Evolutionary conservation across 2,113 vertebrate species (phyloP).

Genomic region (Patagioenas fasciata): DNA sequence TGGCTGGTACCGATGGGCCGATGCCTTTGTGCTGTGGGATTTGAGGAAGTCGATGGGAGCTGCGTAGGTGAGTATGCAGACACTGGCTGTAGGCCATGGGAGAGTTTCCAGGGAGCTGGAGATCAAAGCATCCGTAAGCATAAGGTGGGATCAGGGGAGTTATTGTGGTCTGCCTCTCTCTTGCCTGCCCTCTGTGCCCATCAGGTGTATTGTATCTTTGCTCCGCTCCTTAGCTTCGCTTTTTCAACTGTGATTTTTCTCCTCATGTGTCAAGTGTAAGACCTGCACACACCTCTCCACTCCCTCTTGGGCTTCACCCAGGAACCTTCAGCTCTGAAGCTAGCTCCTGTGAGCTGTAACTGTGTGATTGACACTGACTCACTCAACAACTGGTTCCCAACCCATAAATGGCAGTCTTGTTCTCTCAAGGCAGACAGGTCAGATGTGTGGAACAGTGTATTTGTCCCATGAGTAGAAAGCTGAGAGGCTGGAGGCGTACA

Average conservation of each 20-base stretch:
- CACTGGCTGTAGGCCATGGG: slow-evolving; percentile 21
- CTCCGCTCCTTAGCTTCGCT: background rate
- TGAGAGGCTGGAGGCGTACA: background rate
- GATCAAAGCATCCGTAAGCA: slow-evolving; percentile 30
- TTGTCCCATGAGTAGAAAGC: background rate
- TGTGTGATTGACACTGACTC: slow-evolving; percentile 53
- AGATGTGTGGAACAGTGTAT: background rate
- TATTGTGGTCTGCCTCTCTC: background rate
- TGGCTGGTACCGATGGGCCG: slow-evolving; percentile 77
- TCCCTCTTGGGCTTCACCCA: slow-evolving; percentile 55
- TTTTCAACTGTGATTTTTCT: background rate
- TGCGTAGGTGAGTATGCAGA: slow-evolving; percentile 68
- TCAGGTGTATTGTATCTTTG: background rate
- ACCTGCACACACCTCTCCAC: slow-evolving; percentile 28
- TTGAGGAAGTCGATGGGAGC: slow-evolving; percentile 65
- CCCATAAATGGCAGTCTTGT: background rate
- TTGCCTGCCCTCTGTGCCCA: background rate
- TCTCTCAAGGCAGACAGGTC: background rate
- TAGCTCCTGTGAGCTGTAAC: slow-evolving; percentile 39
- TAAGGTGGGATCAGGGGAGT: background rate
- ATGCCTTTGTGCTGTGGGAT: slow-evolving; percentile 75
- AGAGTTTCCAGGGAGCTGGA: background rate
- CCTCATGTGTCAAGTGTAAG: slow-evolving; percentile 1
- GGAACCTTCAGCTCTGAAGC: slow-evolving; percentile 27
- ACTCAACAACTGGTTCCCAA: slow-evolving; percentile 29